These are phyloP conservation scores for Pachypanchax playfairii DNA, from an alignment of 2,113 vertebrate genomes.

Conservation along the genomic window DNA sequence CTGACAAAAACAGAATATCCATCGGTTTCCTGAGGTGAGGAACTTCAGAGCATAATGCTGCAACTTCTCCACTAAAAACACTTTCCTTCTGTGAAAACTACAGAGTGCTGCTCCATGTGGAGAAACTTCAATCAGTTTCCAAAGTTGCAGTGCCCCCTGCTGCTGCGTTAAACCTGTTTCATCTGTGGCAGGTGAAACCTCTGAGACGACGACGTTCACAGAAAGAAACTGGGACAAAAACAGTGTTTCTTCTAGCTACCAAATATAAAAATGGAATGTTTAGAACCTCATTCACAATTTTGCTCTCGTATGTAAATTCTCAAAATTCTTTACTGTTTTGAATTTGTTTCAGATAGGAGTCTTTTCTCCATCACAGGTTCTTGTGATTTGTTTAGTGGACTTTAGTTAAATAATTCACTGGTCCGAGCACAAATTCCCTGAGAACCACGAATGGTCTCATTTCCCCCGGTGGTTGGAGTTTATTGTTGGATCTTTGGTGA, in stretches of 20 bases:
- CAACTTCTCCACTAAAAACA: background rate
- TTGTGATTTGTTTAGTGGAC: background rate
- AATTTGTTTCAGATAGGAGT: slow-evolving; percentile 6
- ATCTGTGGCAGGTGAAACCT: slow-evolving; percentile 15
- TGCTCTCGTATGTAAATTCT: slow-evolving; percentile 28
- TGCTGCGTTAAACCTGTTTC: slow-evolving; percentile 32
- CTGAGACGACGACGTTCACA: background rate
- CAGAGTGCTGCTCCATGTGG: background rate
- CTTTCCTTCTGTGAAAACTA: background rate
- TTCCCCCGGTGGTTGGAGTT: slow-evolving; percentile 85
- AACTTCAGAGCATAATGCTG: slow-evolving; percentile 16
- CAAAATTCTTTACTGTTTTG: slow-evolving; percentile 24
- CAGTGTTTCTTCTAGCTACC: slow-evolving; percentile 14
- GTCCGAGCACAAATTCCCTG: slow-evolving; percentile 30
- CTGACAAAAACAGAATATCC: slow-evolving; percentile 9
- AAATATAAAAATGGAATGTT: slow-evolving; percentile 25
- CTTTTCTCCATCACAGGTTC: slow-evolving; percentile 14
- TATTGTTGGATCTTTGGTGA: slow-evolving; percentile 79
- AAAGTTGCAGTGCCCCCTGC: slow-evolving; percentile 71
- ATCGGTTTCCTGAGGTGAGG: slow-evolving; percentile 46
- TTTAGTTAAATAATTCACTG: slow-evolving; percentile 15
- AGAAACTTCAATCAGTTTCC: slow-evolving; percentile 30
- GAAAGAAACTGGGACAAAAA: slow-evolving; percentile 25
- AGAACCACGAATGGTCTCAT: slow-evolving; percentile 59
- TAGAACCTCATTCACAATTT: slow-evolving; percentile 18